Percentiles rank a stretch among this genome's conserved stretches.
Evolutionary conservation across 2,888 invertebrate species (phyloP).

Genomic region (Rotaria macrura): DNA sequence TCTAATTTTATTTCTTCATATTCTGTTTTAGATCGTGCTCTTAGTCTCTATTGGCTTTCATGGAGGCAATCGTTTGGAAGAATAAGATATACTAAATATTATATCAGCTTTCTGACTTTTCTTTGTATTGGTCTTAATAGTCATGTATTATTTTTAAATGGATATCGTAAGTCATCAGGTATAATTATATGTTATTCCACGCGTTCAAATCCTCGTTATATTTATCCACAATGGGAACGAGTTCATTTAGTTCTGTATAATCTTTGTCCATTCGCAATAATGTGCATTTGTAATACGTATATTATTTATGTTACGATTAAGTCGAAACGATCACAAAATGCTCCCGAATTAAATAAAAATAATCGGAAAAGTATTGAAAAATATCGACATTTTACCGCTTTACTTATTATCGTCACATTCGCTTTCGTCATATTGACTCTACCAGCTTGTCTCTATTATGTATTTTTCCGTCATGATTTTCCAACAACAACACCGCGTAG

Average conservation of each 20-base stretch:
- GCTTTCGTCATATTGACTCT: slow-evolving; percentile 28
- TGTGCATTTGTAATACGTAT: slow-evolving; percentile 28
- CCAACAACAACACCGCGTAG: background rate
- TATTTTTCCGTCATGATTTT: slow-evolving; percentile 23
- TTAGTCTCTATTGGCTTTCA: slow-evolving; percentile 13
- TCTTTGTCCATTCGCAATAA: slow-evolving; percentile 29
- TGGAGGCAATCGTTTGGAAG: slow-evolving; percentile 21
- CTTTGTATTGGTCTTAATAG: background rate
- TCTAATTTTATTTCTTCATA: background rate
- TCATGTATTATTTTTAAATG: slow-evolving; percentile 30
- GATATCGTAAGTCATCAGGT: background rate
- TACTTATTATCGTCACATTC: slow-evolving; percentile 32
- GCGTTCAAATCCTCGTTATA: slow-evolving; percentile 13
- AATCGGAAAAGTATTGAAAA: background rate
- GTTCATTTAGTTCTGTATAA: slow-evolving; percentile 32
- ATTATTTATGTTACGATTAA: slow-evolving; percentile 17
- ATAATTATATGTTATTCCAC: slow-evolving; percentile 15
- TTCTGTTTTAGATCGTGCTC: slow-evolving; percentile 26
- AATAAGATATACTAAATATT: slow-evolving; percentile 12
- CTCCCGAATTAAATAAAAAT: too few relatives aligned
- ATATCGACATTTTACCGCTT: slow-evolving; percentile 9
- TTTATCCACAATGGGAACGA: slow-evolving; percentile 31
- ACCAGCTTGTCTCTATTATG: slow-evolving; percentile 25
- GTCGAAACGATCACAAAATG: background rate
- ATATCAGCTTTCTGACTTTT: background rate